Conservation (phyloP, 2,113 vertebrate genomes). For the Neodon shergylaensis region DNA sequence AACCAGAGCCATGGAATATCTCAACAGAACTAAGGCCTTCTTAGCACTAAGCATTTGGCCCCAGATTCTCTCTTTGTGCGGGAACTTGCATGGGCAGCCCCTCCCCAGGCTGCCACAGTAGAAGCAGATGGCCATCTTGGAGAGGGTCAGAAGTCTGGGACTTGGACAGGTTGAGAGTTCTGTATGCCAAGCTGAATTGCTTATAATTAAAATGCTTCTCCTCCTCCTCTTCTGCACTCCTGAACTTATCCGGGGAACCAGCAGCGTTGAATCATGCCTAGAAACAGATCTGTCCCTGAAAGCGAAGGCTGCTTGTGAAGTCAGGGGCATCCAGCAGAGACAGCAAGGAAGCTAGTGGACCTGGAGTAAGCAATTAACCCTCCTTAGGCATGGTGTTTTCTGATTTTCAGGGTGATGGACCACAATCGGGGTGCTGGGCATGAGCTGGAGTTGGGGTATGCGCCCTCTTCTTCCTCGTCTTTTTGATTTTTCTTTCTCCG, state of each 20-base stretch:
- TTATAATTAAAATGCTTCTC: conserved; percentile 66
- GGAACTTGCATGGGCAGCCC: conserved; percentile 62
- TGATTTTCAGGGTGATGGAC: neutral
- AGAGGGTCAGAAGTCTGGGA: conserved; percentile 47
- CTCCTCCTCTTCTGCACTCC: conserved; percentile 51
- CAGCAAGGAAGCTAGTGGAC: neutral
- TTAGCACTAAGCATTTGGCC: conserved; percentile 51
- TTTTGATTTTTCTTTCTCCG: neutral
- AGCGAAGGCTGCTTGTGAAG: conserved; percentile 18
- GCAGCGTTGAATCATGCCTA: conserved; percentile 43
- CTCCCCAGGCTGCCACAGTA: neutral
- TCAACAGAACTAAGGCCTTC: conserved; percentile 60
- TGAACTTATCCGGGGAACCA: conserved; percentile 67
- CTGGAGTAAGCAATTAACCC: neutral
- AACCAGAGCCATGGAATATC: neutral
- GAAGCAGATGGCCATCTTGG: conserved; percentile 77
- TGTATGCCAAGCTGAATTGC: conserved; percentile 70
- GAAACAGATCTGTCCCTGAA: conserved; percentile 55
- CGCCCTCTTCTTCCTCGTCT: too few relatives aligned
- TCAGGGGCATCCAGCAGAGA: neutral
- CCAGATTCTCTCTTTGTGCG: conserved; percentile 58
- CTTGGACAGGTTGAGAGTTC: conserved; percentile 70
- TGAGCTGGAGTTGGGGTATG: neutral
- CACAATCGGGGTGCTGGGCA: fast-evolving
- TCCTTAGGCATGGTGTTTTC: too few relatives aligned